Conservation (phyloP, 2,113 vertebrate species). For the Pycnonotus jocosus region DNA sequence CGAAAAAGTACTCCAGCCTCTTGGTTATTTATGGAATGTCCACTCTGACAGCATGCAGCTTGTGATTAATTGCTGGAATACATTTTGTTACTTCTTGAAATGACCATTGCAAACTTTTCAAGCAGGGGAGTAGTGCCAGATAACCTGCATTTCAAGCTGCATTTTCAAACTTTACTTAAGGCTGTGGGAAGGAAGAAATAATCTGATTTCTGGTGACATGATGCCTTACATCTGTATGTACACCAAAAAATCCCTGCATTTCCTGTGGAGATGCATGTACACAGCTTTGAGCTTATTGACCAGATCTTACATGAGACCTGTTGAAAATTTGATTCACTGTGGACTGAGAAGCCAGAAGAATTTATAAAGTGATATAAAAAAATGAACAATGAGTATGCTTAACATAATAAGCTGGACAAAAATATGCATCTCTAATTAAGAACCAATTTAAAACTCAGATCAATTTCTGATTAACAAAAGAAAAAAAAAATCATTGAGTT, state of each 20-base stretch:
- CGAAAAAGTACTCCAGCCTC: neutral
- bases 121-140: neutral
- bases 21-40: neutral
- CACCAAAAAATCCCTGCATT: neutral
- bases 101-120: neutral
- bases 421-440: neutral
- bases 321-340: neutral
- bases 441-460: neutral
- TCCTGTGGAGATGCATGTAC: neutral
- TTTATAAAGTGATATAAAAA: neutral
- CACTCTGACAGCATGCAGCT: neutral
- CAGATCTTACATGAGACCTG: neutral
- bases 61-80: neutral
- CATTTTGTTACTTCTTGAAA: neutral
- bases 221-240: neutral
- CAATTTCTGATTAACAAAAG: neutral
- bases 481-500: neutral
- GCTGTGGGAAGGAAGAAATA: neutral
- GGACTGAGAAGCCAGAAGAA: neutral
- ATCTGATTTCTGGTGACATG: neutral
- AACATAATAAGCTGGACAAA: neutral
- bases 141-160: neutral
- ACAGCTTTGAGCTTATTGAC: neutral
- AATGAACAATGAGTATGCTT: neutral
- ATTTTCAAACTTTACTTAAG: neutral